These are phyloP conservation scores for Dynastes maya DNA, from an alignment of 2,888 invertebrate genomes.

Conservation along the genomic window DNA sequence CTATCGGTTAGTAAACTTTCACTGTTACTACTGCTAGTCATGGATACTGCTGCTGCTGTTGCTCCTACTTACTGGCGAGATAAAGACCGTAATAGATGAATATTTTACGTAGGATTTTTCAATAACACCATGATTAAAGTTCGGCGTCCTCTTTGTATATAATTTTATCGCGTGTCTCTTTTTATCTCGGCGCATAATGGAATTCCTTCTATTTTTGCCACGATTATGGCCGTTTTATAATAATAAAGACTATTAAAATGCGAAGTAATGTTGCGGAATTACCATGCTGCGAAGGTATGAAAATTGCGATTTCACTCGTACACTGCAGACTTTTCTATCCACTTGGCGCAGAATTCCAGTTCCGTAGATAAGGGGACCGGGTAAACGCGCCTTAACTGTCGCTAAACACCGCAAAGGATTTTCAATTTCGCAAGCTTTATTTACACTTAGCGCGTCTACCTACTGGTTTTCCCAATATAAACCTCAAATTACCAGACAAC, in stretches of 20 bases:
- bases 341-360: background rate
- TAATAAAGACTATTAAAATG: slow-evolving; percentile 41
- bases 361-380: background rate
- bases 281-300: slow-evolving; percentile 30
- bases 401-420: slow-evolving; percentile 15
- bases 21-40: slow-evolving; percentile 15
- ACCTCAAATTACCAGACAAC: too few relatives aligned
- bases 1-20: background rate
- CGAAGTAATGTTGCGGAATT: slow-evolving; percentile 38
- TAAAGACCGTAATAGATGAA: slow-evolving; percentile 35
- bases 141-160: slow-evolving; percentile 28
- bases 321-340: slow-evolving; percentile 17
- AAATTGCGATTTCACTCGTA: slow-evolving; percentile 40
- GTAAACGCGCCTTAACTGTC: slow-evolving; percentile 8
- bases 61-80: background rate
- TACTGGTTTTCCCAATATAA: background rate
- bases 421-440: slow-evolving; percentile 7
- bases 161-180: slow-evolving; percentile 25
- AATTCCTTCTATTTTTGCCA: slow-evolving; percentile 40
- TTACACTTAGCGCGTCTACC: background rate
- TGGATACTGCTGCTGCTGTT: slow-evolving; percentile 1
- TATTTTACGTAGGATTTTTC: slow-evolving; percentile 34
- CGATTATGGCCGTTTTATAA: slow-evolving; percentile 37
- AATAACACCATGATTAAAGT: slow-evolving; percentile 35
- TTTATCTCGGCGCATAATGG: slow-evolving; percentile 27